Conservation (phyloP, 2,113 vertebrate species). For the Spea bombifrons region DNA sequence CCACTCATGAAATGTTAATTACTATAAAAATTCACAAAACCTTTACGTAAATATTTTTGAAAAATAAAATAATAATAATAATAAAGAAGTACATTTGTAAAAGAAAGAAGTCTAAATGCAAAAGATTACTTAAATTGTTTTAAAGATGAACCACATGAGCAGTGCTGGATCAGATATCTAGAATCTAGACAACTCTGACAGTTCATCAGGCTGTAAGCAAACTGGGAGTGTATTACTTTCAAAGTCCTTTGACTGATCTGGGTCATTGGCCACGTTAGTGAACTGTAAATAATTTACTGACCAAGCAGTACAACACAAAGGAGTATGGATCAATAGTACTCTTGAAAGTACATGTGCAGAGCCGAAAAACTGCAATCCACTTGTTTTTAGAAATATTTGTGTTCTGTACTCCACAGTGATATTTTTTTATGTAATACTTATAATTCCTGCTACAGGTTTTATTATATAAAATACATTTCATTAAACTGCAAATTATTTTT, state of each 20-base stretch:
- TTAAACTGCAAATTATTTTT: too few relatives aligned
- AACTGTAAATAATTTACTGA: constrained; percentile 40
- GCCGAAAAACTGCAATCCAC: background rate
- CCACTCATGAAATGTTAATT: too few relatives aligned
- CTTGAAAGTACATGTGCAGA: constrained; percentile 37
- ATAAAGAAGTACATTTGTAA: too few relatives aligned
- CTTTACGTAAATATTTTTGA: too few relatives aligned
- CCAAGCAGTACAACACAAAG: constrained; percentile 38
- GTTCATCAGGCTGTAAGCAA: constrained; percentile 22
- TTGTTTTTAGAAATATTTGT: background rate
- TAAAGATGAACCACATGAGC: background rate
- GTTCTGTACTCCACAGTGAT: background rate
- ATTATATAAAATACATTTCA: too few relatives aligned
- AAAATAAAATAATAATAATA: too few relatives aligned
- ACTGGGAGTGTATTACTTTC: constrained; percentile 21
- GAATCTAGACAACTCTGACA: constrained; percentile 13
- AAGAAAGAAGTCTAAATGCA: too few relatives aligned
- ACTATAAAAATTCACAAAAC: too few relatives aligned
- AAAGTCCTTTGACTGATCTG: constrained; percentile 42
- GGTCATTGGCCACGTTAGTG: constrained; percentile 34
- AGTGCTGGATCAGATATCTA: constrained; percentile 16
- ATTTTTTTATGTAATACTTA: too few relatives aligned
- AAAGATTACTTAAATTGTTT: background rate
- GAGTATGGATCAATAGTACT: constrained; percentile 35
- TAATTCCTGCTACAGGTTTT: too few relatives aligned